These are phyloP conservation scores for Pocillopora verrucosa DNA, from an alignment of 64 coral and sea anemone genomes.

Conservation along the genomic window DNA sequence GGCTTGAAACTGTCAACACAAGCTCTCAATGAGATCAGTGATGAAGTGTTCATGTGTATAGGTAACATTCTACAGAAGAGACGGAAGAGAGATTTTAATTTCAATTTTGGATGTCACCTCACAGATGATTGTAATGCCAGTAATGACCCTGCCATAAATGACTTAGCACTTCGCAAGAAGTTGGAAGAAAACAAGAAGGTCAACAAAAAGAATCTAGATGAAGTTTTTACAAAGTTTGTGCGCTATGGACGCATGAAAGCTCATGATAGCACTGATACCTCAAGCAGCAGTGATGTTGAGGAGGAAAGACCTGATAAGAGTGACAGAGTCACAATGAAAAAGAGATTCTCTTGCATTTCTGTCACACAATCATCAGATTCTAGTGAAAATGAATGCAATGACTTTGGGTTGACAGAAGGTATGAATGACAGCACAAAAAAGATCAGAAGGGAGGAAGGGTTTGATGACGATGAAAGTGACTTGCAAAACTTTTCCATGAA, in stretches of 20 bases:
- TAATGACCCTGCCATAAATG: constrained; percentile 72
- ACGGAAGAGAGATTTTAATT: constrained; percentile 78
- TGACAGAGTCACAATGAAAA: background rate
- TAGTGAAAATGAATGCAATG: constrained; percentile 15
- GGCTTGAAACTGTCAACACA: constrained; percentile 60
- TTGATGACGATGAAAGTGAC: background rate
- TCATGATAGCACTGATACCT: background rate
- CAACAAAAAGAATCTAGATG: constrained; percentile 52
- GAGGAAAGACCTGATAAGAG: background rate
- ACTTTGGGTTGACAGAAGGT: background rate
- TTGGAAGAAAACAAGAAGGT: constrained; percentile 74
- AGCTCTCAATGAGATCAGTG: constrained; percentile 61
- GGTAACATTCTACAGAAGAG: constrained; percentile 90
- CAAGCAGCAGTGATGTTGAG: constrained; percentile 11
- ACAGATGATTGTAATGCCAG: constrained; percentile 62
- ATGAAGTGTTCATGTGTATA: constrained; percentile 81
- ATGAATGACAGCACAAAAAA: background rate
- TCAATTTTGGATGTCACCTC: constrained; percentile 88
- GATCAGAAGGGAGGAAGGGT: background rate
- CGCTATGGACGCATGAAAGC: constrained; percentile 41
- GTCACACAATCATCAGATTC: constrained; percentile 8
- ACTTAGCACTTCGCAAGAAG: constrained; percentile 34
- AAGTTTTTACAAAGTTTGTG: constrained; percentile 78
- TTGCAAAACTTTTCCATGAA: constrained; percentile 8
- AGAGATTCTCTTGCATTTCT: constrained; percentile 22